A percentile compares a stretch with the other conserved stretches of the same genome.
Evolutionary conservation across 2,797 vertebrate genomes (phyloP).

Genomic region (Poecilia wingei): DNA sequence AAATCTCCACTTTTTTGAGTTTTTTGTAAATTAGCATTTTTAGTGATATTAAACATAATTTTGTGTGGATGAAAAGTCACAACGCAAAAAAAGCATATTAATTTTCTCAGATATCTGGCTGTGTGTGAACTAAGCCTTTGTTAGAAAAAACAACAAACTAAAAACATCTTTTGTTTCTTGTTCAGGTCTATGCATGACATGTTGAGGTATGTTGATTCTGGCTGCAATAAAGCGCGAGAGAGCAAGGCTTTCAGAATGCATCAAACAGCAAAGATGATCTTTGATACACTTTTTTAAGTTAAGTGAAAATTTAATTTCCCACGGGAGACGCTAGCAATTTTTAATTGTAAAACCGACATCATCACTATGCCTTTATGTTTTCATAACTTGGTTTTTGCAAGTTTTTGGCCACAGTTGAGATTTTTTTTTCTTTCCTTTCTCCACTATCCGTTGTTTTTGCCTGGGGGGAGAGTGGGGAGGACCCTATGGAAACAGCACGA

Average conservation of each 20-base stretch:
- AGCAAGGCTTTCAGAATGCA: neutral
- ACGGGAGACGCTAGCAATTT: neutral
- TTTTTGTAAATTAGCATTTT: too few relatives aligned
- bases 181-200: neutral
- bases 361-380: conserved; percentile 11
- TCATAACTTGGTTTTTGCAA: conserved; percentile 33
- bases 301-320: neutral
- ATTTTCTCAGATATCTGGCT: neutral
- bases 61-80: too few relatives aligned
- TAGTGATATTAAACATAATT: too few relatives aligned
- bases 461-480: conserved; percentile 55
- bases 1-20: too few relatives aligned
- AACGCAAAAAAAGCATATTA: too few relatives aligned
- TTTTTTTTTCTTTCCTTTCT: conserved; percentile 19
- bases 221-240: neutral
- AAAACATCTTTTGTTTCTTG: neutral
- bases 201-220: neutral
- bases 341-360: conserved; percentile 9
- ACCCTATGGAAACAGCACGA: conserved; percentile 67
- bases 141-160: neutral
- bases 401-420: conserved; percentile 35
- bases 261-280: neutral
- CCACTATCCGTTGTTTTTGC: conserved; percentile 43
- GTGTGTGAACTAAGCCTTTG: too few relatives aligned
- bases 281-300: neutral